Evolutionary conservation across 2,113 vertebrate species (phyloP).

Genomic region (Lates calcarifer): DNA sequence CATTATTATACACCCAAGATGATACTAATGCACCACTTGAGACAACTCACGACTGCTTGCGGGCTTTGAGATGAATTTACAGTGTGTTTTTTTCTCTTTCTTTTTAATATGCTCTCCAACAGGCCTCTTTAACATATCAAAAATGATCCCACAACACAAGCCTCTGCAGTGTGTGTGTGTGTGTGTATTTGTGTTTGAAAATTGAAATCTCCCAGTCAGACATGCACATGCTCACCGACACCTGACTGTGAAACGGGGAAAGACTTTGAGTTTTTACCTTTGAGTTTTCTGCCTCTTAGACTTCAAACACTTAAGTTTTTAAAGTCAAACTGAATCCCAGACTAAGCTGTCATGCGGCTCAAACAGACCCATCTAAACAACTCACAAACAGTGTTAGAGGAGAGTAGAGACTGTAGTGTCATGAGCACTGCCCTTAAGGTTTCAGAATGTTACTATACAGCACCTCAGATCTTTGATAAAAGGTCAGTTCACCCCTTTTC

Average conservation of each 20-base stretch:
- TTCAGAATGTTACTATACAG: neutral
- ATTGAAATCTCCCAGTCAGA: conserved; percentile 1
- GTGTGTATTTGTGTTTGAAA: conserved; percentile 1
- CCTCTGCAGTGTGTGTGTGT: neutral
- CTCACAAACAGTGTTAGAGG: neutral
- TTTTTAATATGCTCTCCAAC: neutral
- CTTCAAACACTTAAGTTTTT: conserved; percentile 35
- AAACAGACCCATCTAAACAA: conserved; percentile 15
- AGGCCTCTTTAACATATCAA: conserved; percentile 36
- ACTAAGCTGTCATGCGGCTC: conserved; percentile 17
- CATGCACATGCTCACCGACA: conserved; percentile 11
- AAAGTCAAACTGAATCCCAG: conserved; percentile 9
- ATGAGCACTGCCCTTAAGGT: neutral
- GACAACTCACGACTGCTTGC: neutral
- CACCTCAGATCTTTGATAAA: neutral
- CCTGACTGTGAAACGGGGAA: conserved; percentile 20
- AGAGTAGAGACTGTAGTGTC: neutral
- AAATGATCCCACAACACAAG: neutral
- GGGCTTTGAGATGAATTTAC: neutral
- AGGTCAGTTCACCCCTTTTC: neutral
- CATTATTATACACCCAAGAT: neutral
- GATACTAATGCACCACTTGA: neutral
- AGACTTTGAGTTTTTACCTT: conserved; percentile 26
- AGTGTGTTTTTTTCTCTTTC: neutral
- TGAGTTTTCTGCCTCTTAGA: conserved; percentile 26